Evolutionary conservation across 2,888 invertebrate genomes (phyloP).

Genomic region (Caenorhabditis plicata): DNA sequence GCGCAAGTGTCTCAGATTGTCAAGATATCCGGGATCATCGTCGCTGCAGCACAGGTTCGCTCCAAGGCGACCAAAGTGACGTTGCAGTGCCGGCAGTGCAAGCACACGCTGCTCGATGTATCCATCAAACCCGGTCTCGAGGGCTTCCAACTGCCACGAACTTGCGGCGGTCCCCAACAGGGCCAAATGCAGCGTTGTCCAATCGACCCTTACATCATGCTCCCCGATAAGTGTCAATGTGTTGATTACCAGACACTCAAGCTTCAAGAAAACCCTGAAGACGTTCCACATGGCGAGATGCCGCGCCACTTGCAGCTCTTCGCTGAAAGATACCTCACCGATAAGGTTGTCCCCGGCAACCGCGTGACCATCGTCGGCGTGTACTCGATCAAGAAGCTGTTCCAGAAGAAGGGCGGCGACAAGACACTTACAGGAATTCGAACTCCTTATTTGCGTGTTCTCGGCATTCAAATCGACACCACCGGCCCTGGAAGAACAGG

Average conservation of each 20-base stretch:
- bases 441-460: constrained; percentile 87
- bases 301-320: constrained; percentile 92
- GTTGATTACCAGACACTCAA: constrained; percentile 96
- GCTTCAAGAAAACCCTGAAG: constrained; percentile 82
- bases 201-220: constrained; percentile 93
- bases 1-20: constrained; percentile 88
- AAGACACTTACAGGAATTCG: constrained; percentile 80
- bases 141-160: constrained; percentile 89
- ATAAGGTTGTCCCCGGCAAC: constrained; percentile 80
- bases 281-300: constrained; percentile 93
- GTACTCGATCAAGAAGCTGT: constrained; percentile 88
- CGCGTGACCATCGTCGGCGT: constrained; percentile 85
- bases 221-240: constrained; percentile 95
- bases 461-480: constrained; percentile 85
- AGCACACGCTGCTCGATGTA: constrained; percentile 84
- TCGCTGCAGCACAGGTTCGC: constrained; percentile 86
- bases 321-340: constrained; percentile 80
- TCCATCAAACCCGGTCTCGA: constrained; percentile 91
- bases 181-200: constrained; percentile 86
- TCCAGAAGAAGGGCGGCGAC: constrained; percentile 61
- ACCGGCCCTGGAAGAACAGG: constrained; percentile 64
- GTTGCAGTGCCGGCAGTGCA: constrained; percentile 89
- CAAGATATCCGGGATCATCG: constrained; percentile 91
- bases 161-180: constrained; percentile 89
- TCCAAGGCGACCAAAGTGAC: constrained; percentile 93